phyloP scores from a whole-genome alignment of 1,140 invertebrate genomes.

The Panagrolaimus sp. region DNA sequence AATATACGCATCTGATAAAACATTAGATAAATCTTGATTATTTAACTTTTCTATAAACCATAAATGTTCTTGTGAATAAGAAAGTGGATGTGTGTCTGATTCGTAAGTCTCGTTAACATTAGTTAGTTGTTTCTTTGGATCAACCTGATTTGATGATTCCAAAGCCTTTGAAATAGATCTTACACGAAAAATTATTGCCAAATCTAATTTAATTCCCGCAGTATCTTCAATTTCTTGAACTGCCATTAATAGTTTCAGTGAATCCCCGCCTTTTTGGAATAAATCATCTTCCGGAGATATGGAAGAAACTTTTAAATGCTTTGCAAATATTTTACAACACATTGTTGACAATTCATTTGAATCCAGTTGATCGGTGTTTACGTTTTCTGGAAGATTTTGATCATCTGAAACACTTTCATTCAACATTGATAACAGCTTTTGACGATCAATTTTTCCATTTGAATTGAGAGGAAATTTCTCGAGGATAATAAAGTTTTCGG shows the following conservation, averaged over 20 bases:
- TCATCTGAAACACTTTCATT: no score
- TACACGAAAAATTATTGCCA: background rate
- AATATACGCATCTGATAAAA: no score
- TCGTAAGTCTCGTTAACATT: no score
- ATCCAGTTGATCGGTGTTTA: no score
- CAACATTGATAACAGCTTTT: background rate
- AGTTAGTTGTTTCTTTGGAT: no score
- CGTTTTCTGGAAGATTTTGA: background rate
- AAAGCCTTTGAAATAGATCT: background rate
- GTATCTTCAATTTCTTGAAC: conserved; percentile 16
- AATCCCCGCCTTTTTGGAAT: conserved; percentile 23
- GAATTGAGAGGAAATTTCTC: conserved; percentile 27
- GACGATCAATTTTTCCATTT: conserved; percentile 30
- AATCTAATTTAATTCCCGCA: background rate
- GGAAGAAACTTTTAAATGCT: background rate
- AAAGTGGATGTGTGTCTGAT: no score
- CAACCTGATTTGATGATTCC: no score
- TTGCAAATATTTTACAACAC: background rate
- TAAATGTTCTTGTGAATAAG: background rate
- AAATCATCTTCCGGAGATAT: conserved; percentile 16
- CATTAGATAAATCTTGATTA: background rate
- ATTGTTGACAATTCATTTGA: background rate
- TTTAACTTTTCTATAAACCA: background rate
- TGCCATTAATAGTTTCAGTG: conserved; percentile 19
- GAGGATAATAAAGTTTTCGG: conserved; percentile 10